Percentiles rank a stretch among this genome's conserved stretches.
Evolutionary conservation across 2,888 invertebrate genomes (phyloP).

Genomic region (Chymomyza procnemis): DNA sequence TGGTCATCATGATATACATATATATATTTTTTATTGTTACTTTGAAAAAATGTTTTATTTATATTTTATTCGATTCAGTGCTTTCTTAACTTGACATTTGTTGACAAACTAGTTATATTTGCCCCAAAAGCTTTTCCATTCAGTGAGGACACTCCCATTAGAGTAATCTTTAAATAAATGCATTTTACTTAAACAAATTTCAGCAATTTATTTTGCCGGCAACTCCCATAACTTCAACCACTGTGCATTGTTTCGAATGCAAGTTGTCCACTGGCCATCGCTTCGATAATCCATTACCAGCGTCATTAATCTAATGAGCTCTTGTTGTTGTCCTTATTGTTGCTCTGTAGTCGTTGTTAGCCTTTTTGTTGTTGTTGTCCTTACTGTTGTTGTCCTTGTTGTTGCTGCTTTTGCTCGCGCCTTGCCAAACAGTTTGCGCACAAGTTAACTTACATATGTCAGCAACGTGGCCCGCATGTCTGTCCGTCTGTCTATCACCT

Average conservation of each 20-base stretch:
- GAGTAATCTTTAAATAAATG: no score
- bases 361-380: slow-evolving; percentile 8
- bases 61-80: no score
- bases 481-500: slow-evolving; percentile 47
- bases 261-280: background rate
- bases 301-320: slow-evolving; percentile 73
- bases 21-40: no score
- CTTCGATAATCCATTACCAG: slow-evolving; percentile 69
- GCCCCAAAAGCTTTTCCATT: no score
- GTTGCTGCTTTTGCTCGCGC: slow-evolving; percentile 1
- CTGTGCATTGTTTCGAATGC: slow-evolving; percentile 43
- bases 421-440: slow-evolving; percentile 27
- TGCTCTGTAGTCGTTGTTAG: slow-evolving; percentile 17
- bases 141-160: no score
- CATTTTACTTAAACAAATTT: no score
- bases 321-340: slow-evolving; percentile 30
- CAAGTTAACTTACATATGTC: slow-evolving; percentile 55
- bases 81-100: no score
- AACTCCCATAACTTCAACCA: slow-evolving; percentile 45
- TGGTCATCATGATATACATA: no score
- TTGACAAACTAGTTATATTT: no score
- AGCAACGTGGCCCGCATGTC: slow-evolving; percentile 24
- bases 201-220: no score
- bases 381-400: slow-evolving; percentile 5
- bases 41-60: no score